Base-by-base conservation (phyloP, 2,797 vertebrate species). In the Epinephelus awoara region DNA sequence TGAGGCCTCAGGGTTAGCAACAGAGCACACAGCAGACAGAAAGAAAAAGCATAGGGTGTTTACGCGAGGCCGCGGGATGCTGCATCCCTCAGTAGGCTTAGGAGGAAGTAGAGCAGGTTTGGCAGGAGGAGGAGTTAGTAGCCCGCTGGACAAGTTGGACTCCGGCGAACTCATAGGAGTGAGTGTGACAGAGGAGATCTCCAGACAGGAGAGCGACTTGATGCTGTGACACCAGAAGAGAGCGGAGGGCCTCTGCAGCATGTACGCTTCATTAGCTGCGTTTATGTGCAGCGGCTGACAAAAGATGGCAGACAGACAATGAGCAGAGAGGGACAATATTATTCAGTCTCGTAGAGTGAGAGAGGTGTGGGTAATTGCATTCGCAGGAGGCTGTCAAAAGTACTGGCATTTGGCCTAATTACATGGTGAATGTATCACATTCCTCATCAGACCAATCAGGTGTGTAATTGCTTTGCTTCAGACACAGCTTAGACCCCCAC, bases 141-240 rank as follows among this genome's bases (percentile, higher is more conserved):
- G 91, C 88, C 96, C 96, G 68, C 94, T n/a, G 44, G 96, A 97
- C 25, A 97, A 19, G 95, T 96, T 97, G 95, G 96, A 97, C 85
- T 97, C 96, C 82, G 96, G 95, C 67, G 95, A 97, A 94, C 95
- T 97, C 96, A 96, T 95, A 85, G 97, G 96, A 75, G 96, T 97
- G 93, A 98, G 95, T 67, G 97, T 97, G 93, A 97, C 94, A 83
- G 97, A 98, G 92, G 96, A 97, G 92, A 96, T 96, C 93, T 97
- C 97, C 95, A 97, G 94, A 95, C 95, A 98, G 89, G 97, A 96
- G 92, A 96, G 88, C 61, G 96, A 96, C 84, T 85, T 96, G 93
- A 97, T 88, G 93, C 91, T 96, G 94, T 94, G 96, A 94, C 89
- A 95, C 97, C 97, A 98, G 95, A 97, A 96, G 96, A 97, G 96